Base-by-base conservation (phyloP, 2,888 invertebrate species). In the Gari tellinella region DNA sequence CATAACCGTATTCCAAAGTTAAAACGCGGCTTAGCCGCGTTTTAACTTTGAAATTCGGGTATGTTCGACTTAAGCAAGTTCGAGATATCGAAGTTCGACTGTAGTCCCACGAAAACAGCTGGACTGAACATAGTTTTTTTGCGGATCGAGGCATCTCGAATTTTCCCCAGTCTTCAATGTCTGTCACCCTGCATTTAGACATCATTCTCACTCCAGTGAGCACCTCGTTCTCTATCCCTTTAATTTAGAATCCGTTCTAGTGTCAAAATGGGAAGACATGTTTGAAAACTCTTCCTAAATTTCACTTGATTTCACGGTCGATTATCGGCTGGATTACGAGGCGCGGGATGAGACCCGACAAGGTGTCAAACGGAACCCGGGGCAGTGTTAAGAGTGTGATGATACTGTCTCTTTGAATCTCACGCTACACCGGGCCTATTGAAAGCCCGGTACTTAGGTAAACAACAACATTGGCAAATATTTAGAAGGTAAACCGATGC, bases 401-500 rank as follows among this genome's bases (percentile, higher is more conserved):
- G 73, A 63, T 60, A 70, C 62, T 70, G 75, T 75, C 75, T 57
- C 66, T 38, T 66, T 53, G 43, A 48, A 69, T 75, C 55, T 58
- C 49, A 56, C 57, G 70, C 75, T 49, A 55, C 66, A 49, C 23
- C 40, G 51, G 43, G 4, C 25, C 62, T 63, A 63, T 53, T 63
- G 53, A 69, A 63, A 62, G 41, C 12, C 10, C 37, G 38, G 53
- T 51, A 53, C 49, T 63, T 62, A 67, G 46, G 46, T 62, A 66
- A 75, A 75, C 63, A 75, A 48, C 70, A 70, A 70, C 69, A 75
- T 43, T 58, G 52, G 62, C 75, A 70, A 75, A 75, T 75, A 75
- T 75, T 75, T 75, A 63, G 75, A 75, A 75, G 62, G 75, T 75
- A 70, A 75, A 63, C 70, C 52, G 70, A 70, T 62, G 53, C 62